phyloP scores from a whole-genome alignment of 2,888 invertebrate genomes.

The Lasioglossum leucozonium region DNA sequence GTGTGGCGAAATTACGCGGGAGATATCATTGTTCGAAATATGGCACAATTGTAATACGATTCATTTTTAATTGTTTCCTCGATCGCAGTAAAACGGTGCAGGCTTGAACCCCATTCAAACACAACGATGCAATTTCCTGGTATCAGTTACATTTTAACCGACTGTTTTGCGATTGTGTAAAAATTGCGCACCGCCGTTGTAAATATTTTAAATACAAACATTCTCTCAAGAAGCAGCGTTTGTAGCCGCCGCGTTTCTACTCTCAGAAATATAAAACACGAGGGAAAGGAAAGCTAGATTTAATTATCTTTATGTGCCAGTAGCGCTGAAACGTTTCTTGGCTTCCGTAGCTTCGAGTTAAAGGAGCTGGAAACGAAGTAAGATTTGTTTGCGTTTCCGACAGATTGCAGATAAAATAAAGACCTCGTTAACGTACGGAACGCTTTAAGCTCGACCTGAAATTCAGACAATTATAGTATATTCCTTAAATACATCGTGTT shows the following conservation, averaged over 20 bases:
- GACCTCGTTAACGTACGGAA: not conserved
- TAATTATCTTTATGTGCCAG: constrained; percentile 6
- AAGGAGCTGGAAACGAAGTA: not conserved
- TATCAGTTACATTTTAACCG: not conserved
- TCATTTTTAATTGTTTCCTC: not conserved
- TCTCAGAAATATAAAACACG: not conserved
- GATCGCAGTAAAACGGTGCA: not conserved
- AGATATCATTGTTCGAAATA: no score
- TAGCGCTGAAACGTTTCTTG: not conserved
- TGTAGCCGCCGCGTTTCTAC: not conserved
- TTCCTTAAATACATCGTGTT: not conserved
- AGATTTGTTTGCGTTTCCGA: constrained; percentile 2
- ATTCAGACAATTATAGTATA: not conserved
- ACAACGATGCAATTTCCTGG: not conserved
- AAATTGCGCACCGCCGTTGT: not conserved
- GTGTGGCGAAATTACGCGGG: no score
- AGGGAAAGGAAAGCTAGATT: not conserved
- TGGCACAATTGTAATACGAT: not conserved
- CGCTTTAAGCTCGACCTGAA: not conserved
- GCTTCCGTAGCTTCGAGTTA: not conserved
- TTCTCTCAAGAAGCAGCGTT: not conserved
- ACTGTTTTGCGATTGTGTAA: not conserved
- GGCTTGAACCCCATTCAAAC: not conserved
- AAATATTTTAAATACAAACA: not conserved
- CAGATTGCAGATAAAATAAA: not conserved